Base-by-base conservation (phyloP, 2,113 vertebrate species). In the Mola mola region DNA sequence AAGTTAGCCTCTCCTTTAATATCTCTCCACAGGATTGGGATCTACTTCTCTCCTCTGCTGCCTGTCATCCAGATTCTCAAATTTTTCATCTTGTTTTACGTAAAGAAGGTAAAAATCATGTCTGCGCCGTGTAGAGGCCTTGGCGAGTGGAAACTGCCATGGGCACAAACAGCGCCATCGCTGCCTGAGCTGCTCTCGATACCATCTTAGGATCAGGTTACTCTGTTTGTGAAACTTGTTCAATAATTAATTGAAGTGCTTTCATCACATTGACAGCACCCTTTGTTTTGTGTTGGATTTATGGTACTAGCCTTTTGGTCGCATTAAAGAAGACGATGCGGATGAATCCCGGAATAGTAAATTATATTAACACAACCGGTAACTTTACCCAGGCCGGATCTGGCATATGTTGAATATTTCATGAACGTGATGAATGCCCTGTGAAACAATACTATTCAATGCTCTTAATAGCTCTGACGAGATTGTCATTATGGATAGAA, bases 41-140 rank as follows among this genome's bases (percentile, higher is more conserved):
- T 96, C 66, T 96, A 96, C 87, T 99, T 98, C 81, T 94, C 95
- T 44, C 97, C 96, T 44, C 86, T 99, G 57, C 89, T 98, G 55
- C 97, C 97, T 15, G 87, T 88, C 66, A 95, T 99, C 55, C 97
- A 98, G 87, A 94, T 93, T 25, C 72, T 96, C 24, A 89, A 93
- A 31, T 91, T 96, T 49, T 92, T 93, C 69, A 83, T 96, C 72
- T 77, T 97, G 70, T 97, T 99, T 89, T 97, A 92, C 55, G 57
- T 97, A 50, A 98, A 99, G 89, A 96, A 93, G 89, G 97, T 99
- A 93, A 90, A 67, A 15, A 9, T 37, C 20, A 13, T 8, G 3
- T 44, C 47, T 25, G 9, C 10, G 11, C 12, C 7, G 2, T 21
- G 43, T 28, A 10, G 9, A 20, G 2, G 11, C 2, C 13, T 24